Evolutionary conservation across 2,797 vertebrate genomes (phyloP).

Genomic region (Vespertilio murinus): DNA sequence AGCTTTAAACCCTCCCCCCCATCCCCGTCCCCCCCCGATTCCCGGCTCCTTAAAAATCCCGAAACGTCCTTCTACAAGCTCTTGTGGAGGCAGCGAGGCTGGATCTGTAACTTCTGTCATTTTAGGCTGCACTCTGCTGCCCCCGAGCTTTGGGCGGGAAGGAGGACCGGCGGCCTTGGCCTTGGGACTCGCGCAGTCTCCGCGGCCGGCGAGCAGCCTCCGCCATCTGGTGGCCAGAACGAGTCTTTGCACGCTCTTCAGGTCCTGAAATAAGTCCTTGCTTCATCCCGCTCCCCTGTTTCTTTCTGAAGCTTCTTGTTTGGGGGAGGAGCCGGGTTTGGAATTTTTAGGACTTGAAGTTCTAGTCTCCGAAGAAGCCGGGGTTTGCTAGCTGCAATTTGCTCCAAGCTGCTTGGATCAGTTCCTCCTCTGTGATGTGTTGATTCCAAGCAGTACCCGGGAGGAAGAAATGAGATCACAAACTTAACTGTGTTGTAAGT

Average conservation of each 20-base stretch:
- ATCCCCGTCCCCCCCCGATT: not conserved
- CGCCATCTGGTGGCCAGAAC: constrained; percentile 71
- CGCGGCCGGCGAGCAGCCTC: not conserved
- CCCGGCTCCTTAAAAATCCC: not conserved
- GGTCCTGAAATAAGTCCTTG: not conserved
- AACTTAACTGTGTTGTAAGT: not conserved
- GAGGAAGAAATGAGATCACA: not conserved
- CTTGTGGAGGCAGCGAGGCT: not conserved
- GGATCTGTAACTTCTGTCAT: not conserved
- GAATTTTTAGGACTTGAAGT: not conserved
- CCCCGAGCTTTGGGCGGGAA: rapidly evolving
- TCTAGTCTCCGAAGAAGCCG: not conserved
- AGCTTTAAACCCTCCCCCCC: not conserved
- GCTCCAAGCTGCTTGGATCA: not conserved
- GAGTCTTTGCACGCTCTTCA: not conserved
- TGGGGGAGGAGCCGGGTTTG: not conserved
- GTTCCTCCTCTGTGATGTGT: not conserved
- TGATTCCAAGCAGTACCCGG: not conserved
- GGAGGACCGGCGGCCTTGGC: not conserved
- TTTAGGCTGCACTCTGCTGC: no score
- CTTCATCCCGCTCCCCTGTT: not conserved
- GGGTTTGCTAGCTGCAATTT: not conserved
- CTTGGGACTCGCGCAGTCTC: rapidly evolving
- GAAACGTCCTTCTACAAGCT: not conserved
- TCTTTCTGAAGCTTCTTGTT: not conserved